These are phyloP conservation scores for Eueremaeus valkanovi DNA, from an alignment of 2,888 invertebrate genomes.

Conservation along the genomic window DNA sequence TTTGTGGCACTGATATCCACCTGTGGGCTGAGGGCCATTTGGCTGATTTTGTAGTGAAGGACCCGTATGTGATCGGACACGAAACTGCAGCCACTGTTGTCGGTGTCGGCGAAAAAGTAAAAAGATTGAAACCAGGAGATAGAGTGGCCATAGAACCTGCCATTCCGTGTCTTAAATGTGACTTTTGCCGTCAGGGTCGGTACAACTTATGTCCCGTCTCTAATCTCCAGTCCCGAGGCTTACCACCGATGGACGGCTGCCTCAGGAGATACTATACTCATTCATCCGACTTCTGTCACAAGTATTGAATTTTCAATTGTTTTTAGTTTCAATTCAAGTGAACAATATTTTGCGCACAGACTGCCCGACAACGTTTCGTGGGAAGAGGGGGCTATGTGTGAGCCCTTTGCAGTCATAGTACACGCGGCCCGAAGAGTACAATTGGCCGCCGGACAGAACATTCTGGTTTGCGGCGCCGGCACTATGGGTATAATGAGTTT, in stretches of 20 bases:
- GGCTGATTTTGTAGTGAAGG: slow-evolving; percentile 74
- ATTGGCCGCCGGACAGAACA: slow-evolving; percentile 49
- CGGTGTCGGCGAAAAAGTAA: slow-evolving; percentile 40
- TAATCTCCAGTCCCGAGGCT: slow-evolving; percentile 28
- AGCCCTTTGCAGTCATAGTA: slow-evolving; percentile 64
- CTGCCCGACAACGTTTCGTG: slow-evolving; percentile 81
- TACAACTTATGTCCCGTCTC: slow-evolving; percentile 43
- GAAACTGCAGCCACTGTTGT: slow-evolving; percentile 41
- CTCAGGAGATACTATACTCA: slow-evolving; percentile 81
- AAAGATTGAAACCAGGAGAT: slow-evolving; percentile 40
- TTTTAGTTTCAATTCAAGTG: background rate
- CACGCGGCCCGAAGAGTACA: slow-evolving; percentile 50
- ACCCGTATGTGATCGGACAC: slow-evolving; percentile 38
- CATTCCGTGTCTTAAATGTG: slow-evolving; percentile 42
- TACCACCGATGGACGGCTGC: slow-evolving; percentile 83
- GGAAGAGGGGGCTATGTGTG: slow-evolving; percentile 89
- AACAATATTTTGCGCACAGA: slow-evolving; percentile 55
- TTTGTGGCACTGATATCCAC: slow-evolving; percentile 91
- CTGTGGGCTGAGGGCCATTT: slow-evolving; percentile 79
- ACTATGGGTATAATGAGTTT: slow-evolving; percentile 55
- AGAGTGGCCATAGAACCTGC: slow-evolving; percentile 45
- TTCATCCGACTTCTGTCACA: slow-evolving; percentile 61
- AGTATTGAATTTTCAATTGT: slow-evolving; percentile 50
- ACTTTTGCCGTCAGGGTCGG: slow-evolving; percentile 40
- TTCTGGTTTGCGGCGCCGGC: slow-evolving; percentile 61